Evolutionary conservation across 2,113 vertebrate genomes (phyloP).

Genomic region (Takifugu flavidus): DNA sequence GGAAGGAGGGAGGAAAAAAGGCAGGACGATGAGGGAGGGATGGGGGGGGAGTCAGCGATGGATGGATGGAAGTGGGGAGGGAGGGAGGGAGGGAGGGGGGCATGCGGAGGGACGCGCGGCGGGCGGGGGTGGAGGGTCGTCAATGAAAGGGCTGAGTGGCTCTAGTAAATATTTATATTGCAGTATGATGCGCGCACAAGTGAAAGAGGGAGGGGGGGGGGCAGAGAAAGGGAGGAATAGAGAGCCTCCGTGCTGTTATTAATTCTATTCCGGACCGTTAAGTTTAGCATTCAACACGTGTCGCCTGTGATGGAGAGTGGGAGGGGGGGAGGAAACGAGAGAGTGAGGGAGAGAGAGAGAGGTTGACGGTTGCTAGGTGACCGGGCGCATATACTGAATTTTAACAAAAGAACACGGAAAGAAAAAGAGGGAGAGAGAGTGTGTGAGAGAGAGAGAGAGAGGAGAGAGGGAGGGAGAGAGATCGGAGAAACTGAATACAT

Average conservation of each 20-base stretch:
- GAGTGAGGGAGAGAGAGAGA: conserved; percentile 56
- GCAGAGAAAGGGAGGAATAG: conserved; percentile 45
- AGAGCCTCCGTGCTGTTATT: conserved; percentile 73
- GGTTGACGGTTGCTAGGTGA: conserved; percentile 84
- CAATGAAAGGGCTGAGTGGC: conserved; percentile 71
- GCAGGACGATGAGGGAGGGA: conserved; percentile 30
- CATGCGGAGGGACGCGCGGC: conserved; percentile 37
- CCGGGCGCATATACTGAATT: conserved; percentile 84
- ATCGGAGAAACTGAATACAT: conserved; percentile 78
- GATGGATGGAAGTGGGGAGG: conserved; percentile 45
- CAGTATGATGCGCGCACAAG: conserved; percentile 72
- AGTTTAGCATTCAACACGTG: conserved; percentile 88
- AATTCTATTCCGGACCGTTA: conserved; percentile 79
- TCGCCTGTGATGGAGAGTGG: conserved; percentile 77
- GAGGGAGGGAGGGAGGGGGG: conserved; percentile 23
- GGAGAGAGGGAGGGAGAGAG: conserved; percentile 60
- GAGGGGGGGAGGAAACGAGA: conserved; percentile 42
- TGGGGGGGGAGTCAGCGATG: conserved; percentile 46
- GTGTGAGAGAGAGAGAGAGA: conserved; percentile 56
- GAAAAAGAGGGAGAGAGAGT: conserved; percentile 69
- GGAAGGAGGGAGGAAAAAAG: conserved; percentile 52
- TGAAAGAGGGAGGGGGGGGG: conserved; percentile 47
- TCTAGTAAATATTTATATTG: conserved; percentile 84
- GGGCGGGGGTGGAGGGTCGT: conserved; percentile 21
- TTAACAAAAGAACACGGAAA: conserved; percentile 82